Conservation (phyloP, 2,888 invertebrate species). For the Diadegma fenestrale region DNA sequence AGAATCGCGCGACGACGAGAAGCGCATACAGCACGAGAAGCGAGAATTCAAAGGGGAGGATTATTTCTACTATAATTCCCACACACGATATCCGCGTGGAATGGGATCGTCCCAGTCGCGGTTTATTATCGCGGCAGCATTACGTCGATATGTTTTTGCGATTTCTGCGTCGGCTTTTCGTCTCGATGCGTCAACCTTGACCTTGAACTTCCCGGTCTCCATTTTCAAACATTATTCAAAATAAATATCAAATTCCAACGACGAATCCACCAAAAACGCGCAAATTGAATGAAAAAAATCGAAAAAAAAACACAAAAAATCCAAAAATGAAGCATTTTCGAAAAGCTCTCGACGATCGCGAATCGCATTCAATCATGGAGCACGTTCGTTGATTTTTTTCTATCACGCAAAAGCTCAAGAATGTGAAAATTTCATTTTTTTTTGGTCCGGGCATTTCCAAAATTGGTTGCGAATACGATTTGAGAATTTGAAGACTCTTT, state of each 20-base stretch:
- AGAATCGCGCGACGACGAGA: slow-evolving; percentile 31
- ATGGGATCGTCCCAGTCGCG: slow-evolving; percentile 19
- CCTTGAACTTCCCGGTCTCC: slow-evolving; percentile 22
- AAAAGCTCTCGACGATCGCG: not conserved
- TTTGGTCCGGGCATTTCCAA: not conserved
- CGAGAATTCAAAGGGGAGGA: not conserved
- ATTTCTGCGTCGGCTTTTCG: slow-evolving; percentile 4
- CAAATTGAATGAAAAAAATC: not conserved
- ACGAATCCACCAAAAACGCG: not conserved
- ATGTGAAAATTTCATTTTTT: no score
- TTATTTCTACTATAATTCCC: not conserved
- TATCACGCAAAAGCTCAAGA: no score
- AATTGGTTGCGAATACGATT: not conserved
- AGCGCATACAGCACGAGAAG: slow-evolving; percentile 6
- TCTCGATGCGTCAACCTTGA: slow-evolving; percentile 41
- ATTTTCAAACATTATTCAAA: not conserved
- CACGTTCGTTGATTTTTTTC: no score
- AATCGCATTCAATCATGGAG: no score
- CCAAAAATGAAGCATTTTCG: not conserved
- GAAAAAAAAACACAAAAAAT: not conserved
- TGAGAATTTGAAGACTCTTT: no score
- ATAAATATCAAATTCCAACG: not conserved
- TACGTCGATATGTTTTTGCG: slow-evolving; percentile 56
- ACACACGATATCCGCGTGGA: slow-evolving; percentile 3
- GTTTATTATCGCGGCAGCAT: slow-evolving; percentile 45